phyloP scores from a whole-genome alignment of 2,797 vertebrate species.

The Cirrhinus molitorella region DNA sequence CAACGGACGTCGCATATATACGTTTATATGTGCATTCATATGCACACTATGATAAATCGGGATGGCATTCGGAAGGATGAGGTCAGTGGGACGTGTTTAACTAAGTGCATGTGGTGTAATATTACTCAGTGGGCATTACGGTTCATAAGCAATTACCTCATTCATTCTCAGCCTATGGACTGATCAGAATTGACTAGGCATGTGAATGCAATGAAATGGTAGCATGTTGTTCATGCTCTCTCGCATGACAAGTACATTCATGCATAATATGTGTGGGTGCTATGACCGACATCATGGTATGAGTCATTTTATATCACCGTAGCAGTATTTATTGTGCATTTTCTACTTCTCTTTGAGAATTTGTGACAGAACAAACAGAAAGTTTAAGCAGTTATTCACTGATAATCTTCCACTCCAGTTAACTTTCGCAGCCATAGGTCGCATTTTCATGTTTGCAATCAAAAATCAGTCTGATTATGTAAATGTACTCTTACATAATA shows the following conservation, averaged over 20 bases:
- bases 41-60: conserved; percentile 15
- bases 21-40: conserved; percentile 1
- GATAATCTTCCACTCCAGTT: background rate
- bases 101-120: conserved; percentile 32
- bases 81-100: conserved; percentile 35
- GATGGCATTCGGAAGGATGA: conserved; percentile 7
- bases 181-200: conserved; percentile 22
- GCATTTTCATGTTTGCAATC: background rate
- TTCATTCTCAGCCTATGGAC: background rate
- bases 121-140: conserved; percentile 19
- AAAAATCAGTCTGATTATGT: conserved; percentile 19
- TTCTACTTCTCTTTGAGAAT: background rate
- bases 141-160: conserved; percentile 42
- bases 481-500: conserved; percentile 17
- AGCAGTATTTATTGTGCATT: background rate
- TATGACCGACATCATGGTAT: background rate
- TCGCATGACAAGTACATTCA: background rate
- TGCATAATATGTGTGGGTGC: background rate
- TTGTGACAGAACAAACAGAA: background rate
- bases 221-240: background rate
- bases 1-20: conserved; percentile 10
- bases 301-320: background rate
- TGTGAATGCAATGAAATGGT: background rate
- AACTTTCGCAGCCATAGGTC: background rate
- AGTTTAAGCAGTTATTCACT: background rate